These are phyloP conservation scores for Drosophila willistoni DNA, from an alignment of 1,140 invertebrate species.

Conservation along the genomic window DNA sequence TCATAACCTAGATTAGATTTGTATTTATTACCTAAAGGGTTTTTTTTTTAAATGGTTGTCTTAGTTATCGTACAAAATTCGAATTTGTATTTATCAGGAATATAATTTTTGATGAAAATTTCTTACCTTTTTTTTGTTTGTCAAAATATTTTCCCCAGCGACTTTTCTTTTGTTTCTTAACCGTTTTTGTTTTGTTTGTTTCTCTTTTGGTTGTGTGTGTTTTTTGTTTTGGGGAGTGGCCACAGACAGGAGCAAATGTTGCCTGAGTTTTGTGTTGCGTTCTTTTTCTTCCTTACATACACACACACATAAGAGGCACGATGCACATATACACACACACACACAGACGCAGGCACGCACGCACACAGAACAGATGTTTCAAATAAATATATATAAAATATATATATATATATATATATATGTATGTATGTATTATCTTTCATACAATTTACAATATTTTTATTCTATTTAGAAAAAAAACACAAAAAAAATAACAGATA, in stretches of 20 bases:
- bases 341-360: conserved; percentile 29
- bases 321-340: conserved; percentile 33
- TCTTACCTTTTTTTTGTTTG: not conserved
- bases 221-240: conserved; percentile 52
- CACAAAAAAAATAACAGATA: not conserved
- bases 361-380: conserved; percentile 18
- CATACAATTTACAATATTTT: conserved; percentile 1
- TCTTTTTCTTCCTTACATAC: conserved; percentile 11
- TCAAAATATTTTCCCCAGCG: not conserved
- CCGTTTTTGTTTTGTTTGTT: conserved; percentile 17
- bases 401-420: conserved; percentile 30
- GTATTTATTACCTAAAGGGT: no score
- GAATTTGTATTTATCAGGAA: no score
- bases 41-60: no score
- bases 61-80: no score
- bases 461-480: not conserved
- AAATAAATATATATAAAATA: conserved; percentile 33
- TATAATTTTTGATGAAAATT: no score
- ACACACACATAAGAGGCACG: conserved; percentile 47
- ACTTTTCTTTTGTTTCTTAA: not conserved
- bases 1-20: no score
- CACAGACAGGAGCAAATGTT: conserved; percentile 23
- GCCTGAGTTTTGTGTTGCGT: conserved; percentile 23
- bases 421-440: not conserved
- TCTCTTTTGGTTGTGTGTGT: conserved; percentile 11